Conservation (phyloP, 2,113 vertebrate genomes). For the Oceanodroma tethys region DNA sequence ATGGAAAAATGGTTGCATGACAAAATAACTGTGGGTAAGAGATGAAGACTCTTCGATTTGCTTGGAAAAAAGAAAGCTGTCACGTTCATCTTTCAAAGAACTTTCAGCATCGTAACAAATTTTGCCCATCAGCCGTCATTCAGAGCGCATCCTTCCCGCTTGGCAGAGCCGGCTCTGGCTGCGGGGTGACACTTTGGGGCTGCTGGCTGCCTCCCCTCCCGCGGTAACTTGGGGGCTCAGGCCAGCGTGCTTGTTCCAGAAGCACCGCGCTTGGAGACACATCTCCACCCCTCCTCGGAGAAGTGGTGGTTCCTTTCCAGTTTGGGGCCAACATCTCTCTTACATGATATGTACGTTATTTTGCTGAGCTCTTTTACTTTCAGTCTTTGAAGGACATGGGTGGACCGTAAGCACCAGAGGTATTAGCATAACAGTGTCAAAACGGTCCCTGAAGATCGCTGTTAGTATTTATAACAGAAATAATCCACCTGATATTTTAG, state of each 20-base stretch:
- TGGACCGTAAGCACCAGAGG: background rate
- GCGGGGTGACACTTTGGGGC: rapidly evolving
- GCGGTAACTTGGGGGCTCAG: rapidly evolving
- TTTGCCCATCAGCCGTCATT: background rate
- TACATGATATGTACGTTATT: rapidly evolving
- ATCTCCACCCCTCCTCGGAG: background rate
- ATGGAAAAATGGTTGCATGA: constrained; percentile 24
- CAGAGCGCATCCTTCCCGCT: background rate
- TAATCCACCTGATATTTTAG: background rate
- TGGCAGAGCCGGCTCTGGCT: background rate
- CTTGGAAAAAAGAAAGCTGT: background rate
- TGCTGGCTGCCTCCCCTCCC: too few relatives aligned
- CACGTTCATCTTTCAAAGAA: background rate
- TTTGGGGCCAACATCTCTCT: background rate
- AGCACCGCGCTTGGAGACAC: rapidly evolving
- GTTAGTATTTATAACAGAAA: background rate
- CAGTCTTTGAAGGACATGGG: background rate
- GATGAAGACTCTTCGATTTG: constrained; percentile 16
- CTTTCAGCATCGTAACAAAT: background rate
- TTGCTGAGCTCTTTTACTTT: background rate
- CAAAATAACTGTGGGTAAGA: constrained; percentile 29
- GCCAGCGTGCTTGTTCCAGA: background rate
- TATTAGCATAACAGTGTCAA: background rate
- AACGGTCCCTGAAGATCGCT: background rate
- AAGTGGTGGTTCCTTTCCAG: background rate